Percentiles rank a stretch among this genome's conserved stretches.
phyloP scores from a whole-genome alignment of 2,797 vertebrate genomes.

The Chloroceryle inda region DNA sequence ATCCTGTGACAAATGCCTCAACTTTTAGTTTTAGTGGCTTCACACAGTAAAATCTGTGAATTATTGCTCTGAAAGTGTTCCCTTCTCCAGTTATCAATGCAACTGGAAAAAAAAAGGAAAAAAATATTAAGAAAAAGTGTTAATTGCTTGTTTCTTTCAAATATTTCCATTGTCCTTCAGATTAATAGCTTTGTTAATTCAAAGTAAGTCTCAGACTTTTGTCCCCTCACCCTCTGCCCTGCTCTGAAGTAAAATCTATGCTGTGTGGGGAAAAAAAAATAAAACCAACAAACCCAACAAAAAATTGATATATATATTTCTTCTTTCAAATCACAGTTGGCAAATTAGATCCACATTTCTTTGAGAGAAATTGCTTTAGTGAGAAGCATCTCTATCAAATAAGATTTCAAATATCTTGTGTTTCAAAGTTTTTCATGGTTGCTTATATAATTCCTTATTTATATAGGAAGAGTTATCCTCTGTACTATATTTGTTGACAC shows the following conservation, averaged over 20 bases:
- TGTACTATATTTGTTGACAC: background rate
- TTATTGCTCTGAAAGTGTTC: accelerated
- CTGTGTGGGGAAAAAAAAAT: background rate
- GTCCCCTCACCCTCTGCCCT: too few species aligned
- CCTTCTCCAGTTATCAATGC: accelerated
- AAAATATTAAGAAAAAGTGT: background rate
- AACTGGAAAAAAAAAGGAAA: background rate
- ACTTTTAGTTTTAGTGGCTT: background rate
- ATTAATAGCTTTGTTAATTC: background rate
- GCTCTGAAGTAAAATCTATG: background rate
- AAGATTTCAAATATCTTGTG: conserved; percentile 29
- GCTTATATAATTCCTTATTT: background rate
- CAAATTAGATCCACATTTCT: conserved; percentile 34
- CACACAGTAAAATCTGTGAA: background rate
- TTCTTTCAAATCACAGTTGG: conserved; percentile 6
- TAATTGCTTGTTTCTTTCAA: background rate
- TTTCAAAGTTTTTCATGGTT: background rate
- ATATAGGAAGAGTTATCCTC: background rate
- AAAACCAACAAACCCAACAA: background rate
- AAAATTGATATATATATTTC: background rate
- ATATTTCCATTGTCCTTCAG: background rate
- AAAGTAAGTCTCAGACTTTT: background rate
- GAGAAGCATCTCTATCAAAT: background rate
- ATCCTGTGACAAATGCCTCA: accelerated
- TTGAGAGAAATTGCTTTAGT: conserved; percentile 13